Evolutionary conservation across 2,797 vertebrate genomes (phyloP).

Genomic region (Scolopax rusticola): DNA sequence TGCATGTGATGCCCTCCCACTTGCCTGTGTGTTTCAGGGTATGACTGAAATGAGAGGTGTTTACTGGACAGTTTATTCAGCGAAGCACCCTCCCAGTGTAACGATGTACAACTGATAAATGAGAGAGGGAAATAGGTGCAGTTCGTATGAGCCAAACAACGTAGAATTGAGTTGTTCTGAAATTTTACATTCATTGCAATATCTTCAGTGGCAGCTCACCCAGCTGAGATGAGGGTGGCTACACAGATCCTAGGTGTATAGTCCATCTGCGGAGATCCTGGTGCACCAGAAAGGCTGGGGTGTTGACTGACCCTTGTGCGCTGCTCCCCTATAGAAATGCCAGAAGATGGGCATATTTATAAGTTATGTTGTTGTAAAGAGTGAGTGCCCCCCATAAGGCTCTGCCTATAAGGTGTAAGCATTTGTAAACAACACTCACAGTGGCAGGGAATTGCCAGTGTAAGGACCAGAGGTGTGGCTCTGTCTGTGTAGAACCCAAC

Average conservation of each 20-base stretch:
- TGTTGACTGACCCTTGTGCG: neutral
- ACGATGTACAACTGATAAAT: neutral
- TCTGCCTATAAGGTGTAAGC: neutral
- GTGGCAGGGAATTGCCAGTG: neutral
- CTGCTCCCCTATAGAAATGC: neutral
- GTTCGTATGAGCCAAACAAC: neutral
- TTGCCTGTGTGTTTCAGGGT: neutral
- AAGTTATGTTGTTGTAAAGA: neutral
- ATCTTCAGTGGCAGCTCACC: neutral
- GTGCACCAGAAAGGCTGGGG: neutral
- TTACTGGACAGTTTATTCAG: neutral
- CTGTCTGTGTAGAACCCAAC: neutral
- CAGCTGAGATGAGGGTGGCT: neutral
- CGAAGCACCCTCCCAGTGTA: neutral
- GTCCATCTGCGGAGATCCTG: neutral
- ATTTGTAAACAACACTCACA: neutral
- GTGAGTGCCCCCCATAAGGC: neutral
- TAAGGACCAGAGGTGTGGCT: fast-evolving
- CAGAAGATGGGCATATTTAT: fast-evolving
- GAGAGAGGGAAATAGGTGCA: neutral
- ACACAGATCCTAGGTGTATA: fast-evolving
- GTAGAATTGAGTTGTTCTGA: neutral
- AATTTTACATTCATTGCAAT: neutral
- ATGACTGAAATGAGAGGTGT: neutral
- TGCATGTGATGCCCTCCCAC: neutral